These are phyloP conservation scores for Hormaphis cornu DNA, from an alignment of 1,140 invertebrate species.

Conservation along the genomic window DNA sequence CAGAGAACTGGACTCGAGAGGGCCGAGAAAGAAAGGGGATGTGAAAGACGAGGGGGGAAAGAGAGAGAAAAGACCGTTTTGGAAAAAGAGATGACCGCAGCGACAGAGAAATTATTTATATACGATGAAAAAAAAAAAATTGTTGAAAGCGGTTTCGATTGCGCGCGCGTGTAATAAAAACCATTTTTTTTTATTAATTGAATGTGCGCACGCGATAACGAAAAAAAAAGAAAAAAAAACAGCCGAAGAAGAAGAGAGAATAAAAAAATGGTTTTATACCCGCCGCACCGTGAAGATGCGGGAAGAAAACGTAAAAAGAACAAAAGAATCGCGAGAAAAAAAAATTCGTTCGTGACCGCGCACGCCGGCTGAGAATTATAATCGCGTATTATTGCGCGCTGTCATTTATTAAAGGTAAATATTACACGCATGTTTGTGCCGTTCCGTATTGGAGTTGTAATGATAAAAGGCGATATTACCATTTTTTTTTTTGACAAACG, in stretches of 20 bases:
- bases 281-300: background rate
- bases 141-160: conserved; percentile 1
- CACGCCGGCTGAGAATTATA: conserved; percentile 9
- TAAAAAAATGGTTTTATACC: background rate
- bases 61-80: background rate
- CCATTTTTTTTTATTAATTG: conserved; percentile 6
- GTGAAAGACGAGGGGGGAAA: background rate
- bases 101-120: background rate
- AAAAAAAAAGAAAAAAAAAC: background rate
- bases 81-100: background rate
- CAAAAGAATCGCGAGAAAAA: background rate
- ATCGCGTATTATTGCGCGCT: background rate
- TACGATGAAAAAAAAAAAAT: background rate
- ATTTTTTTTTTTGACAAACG: too few relatives aligned
- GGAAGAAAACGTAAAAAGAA: conserved; percentile 21
- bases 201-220: too few relatives aligned
- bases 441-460: background rate
- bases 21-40: background rate
- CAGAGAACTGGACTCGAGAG: background rate
- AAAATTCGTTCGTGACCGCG: conserved; percentile 12
- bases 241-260: background rate
- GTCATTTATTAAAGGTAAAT: too few relatives aligned
- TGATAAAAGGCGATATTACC: too few relatives aligned
- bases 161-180: conserved; percentile 4
- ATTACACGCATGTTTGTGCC: too few relatives aligned